Base-by-base conservation (phyloP, 1,140 invertebrate genomes). In the Battus philenor region DNA sequence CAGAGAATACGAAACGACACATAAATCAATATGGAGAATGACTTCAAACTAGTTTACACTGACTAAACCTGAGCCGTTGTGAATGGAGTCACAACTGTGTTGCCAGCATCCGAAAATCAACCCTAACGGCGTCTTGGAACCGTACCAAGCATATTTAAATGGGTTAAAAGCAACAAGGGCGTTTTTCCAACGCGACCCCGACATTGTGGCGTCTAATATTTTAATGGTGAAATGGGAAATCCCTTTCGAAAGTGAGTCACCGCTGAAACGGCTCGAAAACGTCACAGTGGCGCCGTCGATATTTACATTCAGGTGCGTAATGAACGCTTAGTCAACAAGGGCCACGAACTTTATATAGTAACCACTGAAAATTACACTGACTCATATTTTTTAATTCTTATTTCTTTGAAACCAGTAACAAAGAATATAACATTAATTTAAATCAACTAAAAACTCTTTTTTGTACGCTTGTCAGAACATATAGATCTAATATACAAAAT, bases 141-240 rank as follows among this genome's bases (percentile, higher is more conserved):
- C 16, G 9, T 36, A 36, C 33, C 33, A 36, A 36, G 17, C 18
- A 33, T 33, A 6, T 22, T 18, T 36, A 10, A 36, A 15, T 20
- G 17, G 17, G 10, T 36, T 3, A 1, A 10, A 22, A 1, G 7
- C n/a, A 32, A 32, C 29, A 44, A 20, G 22, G 41, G 29, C 32
- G 29, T 31, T 22, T 22, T 44, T 20, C 8, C 15, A 16, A 30
- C 15, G 15, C 33, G 15, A 7, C 24, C 16, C n/a, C 17, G 18
- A 6, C 18, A n/a, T 8, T 1, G 17, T 8, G 17, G 12, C 10
- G 26, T 32, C 5, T 11, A 26, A 17, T 20, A 15, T n/a, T 47
- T 47, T 44, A 32, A 44, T 30, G 20, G 29, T 13, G 26, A 43
- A 43, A 27, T 26, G 45, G 33, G 36, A 47, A 47, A 31, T 36